Evolutionary conservation across 2,797 vertebrate genomes (phyloP).

Genomic region (Simalia tracyae): DNA sequence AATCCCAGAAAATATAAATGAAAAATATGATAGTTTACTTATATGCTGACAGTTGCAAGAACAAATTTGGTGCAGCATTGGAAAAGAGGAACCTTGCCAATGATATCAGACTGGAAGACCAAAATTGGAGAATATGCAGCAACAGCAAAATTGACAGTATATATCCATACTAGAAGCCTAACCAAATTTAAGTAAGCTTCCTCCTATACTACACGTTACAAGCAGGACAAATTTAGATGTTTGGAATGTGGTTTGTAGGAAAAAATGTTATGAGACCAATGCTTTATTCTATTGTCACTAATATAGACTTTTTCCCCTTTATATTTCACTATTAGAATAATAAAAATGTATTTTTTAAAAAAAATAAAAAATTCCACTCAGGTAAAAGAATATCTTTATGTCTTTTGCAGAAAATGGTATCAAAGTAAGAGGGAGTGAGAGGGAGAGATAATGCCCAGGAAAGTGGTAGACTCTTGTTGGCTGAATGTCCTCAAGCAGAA

Average conservation of each 20-base stretch:
- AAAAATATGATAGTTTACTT: neutral
- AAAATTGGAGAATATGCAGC: neutral
- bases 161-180: neutral
- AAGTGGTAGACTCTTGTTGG: neutral
- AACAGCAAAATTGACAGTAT: neutral
- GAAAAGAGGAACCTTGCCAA: neutral
- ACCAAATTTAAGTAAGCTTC: neutral
- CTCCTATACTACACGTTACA: neutral
- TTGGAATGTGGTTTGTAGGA: neutral
- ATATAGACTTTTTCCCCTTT: neutral
- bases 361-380: neutral
- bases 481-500: neutral
- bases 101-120: neutral
- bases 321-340: neutral
- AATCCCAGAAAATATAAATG: neutral
- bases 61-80: neutral
- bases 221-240: neutral
- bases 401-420: neutral
- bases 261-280: neutral
- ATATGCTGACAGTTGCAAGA: neutral
- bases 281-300: neutral
- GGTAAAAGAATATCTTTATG: neutral
- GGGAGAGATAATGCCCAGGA: neutral
- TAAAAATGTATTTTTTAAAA: neutral
- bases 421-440: neutral